These are phyloP conservation scores for Sericinus montela DNA, from an alignment of 2,888 invertebrate species.

Conservation along the genomic window DNA sequence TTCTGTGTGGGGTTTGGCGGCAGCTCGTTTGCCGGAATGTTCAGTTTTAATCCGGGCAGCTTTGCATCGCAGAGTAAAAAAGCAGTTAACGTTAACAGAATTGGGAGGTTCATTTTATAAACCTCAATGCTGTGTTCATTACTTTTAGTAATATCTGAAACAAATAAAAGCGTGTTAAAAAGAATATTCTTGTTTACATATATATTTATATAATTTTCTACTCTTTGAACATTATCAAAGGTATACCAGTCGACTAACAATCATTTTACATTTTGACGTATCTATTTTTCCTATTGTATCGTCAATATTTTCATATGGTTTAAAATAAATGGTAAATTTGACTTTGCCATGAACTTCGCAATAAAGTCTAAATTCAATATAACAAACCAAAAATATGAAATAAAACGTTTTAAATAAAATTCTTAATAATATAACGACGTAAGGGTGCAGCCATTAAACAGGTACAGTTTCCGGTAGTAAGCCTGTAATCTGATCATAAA, in stretches of 20 bases:
- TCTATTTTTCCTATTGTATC: no score
- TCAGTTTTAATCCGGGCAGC: slow-evolving; percentile 52
- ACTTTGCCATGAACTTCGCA: no score
- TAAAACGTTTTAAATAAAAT: no score
- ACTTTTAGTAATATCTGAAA: slow-evolving; percentile 60
- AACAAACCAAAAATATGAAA: no score
- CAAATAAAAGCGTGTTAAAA: slow-evolving; percentile 46
- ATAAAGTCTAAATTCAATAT: no score
- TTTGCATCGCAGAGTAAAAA: slow-evolving; percentile 66
- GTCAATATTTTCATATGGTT: no score
- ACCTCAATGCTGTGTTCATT: slow-evolving; percentile 44
- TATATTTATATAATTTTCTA: no score
- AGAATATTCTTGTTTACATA: no score
- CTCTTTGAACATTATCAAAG: no score
- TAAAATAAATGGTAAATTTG: no score
- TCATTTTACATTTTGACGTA: no score
- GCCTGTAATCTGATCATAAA: slow-evolving; percentile 6
- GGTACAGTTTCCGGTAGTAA: slow-evolving; percentile 56
- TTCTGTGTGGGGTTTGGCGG: slow-evolving; percentile 51
- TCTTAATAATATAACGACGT: not conserved
- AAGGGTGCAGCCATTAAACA: slow-evolving; percentile 38
- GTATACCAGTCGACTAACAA: no score
- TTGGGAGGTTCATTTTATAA: slow-evolving; percentile 58
- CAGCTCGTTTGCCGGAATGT: slow-evolving; percentile 50
- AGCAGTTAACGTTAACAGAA: slow-evolving; percentile 55